A percentile compares a stretch with the other conserved stretches of the same genome.
phyloP scores from a whole-genome alignment of 2,888 invertebrate genomes.

The Galerucella nymphaeae region DNA sequence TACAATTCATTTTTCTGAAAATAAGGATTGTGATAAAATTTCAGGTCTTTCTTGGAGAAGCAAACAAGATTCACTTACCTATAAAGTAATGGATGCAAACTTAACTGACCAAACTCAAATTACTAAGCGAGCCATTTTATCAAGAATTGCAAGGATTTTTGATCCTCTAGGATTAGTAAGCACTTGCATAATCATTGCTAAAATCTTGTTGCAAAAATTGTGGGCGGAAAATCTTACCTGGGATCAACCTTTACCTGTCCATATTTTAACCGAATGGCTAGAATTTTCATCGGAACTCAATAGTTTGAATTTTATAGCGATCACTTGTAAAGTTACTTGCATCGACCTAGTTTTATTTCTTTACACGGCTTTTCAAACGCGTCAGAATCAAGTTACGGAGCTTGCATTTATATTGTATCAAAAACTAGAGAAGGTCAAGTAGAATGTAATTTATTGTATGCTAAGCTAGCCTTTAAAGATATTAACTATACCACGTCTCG shows the following conservation, averaged over 20 bases:
- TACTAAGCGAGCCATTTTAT: slow-evolving; percentile 40
- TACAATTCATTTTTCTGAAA: slow-evolving; percentile 17
- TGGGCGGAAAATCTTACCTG: neutral
- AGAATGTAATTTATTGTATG: slow-evolving; percentile 24
- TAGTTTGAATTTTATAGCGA: no score
- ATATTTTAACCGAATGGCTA: neutral
- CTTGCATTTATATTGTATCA: slow-evolving; percentile 7
- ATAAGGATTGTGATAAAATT: slow-evolving; percentile 19
- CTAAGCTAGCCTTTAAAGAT: slow-evolving; percentile 32
- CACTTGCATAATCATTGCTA: slow-evolving; percentile 37
- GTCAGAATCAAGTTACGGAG: no score
- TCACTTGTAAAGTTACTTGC: no score
- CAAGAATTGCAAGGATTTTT: slow-evolving; percentile 43
- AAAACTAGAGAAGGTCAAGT: slow-evolving; percentile 21
- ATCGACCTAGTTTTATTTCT: neutral
- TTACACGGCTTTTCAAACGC: no score
- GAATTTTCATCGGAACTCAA: no score
- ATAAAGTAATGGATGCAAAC: slow-evolving; percentile 8
- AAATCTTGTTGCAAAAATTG: no score
- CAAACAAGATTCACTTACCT: slow-evolving; percentile 26
- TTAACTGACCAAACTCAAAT: neutral
- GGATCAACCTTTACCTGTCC: neutral
- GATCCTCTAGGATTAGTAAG: slow-evolving; percentile 46
- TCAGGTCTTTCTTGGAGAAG: slow-evolving; percentile 39
- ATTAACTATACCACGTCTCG: slow-evolving; percentile 30